Base-by-base conservation (phyloP, 2,797 vertebrate genomes). In the Brachyrhaphis roseni region DNA sequence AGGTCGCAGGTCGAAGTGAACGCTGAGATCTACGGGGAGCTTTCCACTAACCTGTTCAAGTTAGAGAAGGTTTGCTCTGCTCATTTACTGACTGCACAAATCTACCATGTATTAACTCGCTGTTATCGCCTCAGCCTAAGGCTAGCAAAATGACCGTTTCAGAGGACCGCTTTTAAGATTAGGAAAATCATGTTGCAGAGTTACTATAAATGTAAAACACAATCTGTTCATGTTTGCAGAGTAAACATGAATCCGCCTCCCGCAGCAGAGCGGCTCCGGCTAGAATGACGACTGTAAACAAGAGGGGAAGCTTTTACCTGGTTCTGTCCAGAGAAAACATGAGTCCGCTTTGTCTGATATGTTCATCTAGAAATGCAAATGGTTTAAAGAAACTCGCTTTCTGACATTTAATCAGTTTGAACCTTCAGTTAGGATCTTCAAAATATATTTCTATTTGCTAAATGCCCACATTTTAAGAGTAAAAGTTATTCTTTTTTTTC, bases 41-140 rank as follows among this genome's bases (percentile, higher is more conserved):
- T 96, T 41, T 94, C 95, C 0, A 87, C 92, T 77, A 96, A 95
- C 88, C 84, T 96, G 80, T 89, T 94, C 80, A 95, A 91, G 73
- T 89, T 96, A 13, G 94, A 95, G 79, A 95, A 95, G 90, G 93
- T 95, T 86, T 45, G 89, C 81, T 55, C 10, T 3, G 28, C 16
- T 31, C 26, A 11, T 70, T 41, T 57, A 28, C 36, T 43, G 26
- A 23, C n/a, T 20, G 31, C 39, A 53, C 15, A 66, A n/a, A 36
- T 10, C 20, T 20, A 10, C 7, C 41, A 1, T 8, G 4, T 45
- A 31, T 43, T 55, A 57, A 39, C 7, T 4, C 2, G 2, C 34
- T 26, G 18, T 39, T 26, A 12, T 16, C n/a, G 28, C 57, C 23
- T 57, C 57, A 36, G 15, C 5, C 34, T 8, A 43, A 71, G 39